Conservation (phyloP, 2,797 vertebrate genomes). For the Hipposideros larvatus region DNA sequence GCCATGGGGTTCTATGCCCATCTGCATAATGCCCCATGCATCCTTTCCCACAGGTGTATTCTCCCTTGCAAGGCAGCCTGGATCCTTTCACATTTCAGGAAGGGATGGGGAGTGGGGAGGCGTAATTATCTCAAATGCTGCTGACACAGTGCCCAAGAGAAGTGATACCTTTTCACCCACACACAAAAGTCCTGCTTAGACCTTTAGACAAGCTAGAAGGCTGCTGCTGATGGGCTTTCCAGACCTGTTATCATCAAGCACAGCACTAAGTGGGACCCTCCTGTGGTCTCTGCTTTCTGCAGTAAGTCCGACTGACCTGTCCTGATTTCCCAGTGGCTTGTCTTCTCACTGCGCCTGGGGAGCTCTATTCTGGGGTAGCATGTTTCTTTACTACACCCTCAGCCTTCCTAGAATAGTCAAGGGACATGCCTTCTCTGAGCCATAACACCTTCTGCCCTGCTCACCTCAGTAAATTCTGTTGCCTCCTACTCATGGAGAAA, state of each 20-base stretch:
- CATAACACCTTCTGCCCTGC: not conserved
- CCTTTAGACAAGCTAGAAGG: not conserved
- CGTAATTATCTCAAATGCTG: not conserved
- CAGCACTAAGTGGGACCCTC: not conserved
- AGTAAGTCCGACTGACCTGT: not conserved
- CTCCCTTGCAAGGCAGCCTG: not conserved
- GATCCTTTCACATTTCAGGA: not conserved
- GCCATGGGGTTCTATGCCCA: not conserved
- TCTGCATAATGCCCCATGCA: not conserved
- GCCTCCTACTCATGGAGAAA: not conserved
- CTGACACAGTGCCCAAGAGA: not conserved
- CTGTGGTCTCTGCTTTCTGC: not conserved
- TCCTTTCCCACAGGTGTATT: not conserved
- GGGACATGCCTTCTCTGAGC: not conserved
- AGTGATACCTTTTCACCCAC: not conserved
- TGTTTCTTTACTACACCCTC: not conserved
- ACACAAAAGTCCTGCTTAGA: not conserved
- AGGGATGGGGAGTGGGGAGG: not conserved
- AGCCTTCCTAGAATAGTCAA: conserved; percentile 19
- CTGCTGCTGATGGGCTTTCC: not conserved
- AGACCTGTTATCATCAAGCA: not conserved
- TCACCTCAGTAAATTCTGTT: conserved; percentile 10
- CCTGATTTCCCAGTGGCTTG: not conserved
- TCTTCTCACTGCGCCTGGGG: not conserved
- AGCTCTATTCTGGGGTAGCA: not conserved